phyloP scores from a whole-genome alignment of 2,888 invertebrate genomes.

The Sycophila texana region DNA sequence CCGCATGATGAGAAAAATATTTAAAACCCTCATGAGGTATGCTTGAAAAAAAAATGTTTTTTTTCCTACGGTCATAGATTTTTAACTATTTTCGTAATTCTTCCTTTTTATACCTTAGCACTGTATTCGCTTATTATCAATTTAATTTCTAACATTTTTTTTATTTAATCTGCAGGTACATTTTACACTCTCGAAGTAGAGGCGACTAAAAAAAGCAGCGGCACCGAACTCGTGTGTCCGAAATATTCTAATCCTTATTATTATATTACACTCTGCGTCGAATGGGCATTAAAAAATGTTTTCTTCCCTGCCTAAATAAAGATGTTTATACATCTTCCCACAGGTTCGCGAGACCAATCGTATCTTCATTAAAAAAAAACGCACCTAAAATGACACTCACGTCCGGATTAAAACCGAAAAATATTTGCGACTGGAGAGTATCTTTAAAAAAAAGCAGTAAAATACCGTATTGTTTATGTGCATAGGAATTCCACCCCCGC shows the following conservation, averaged over 20 bases:
- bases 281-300: conserved; percentile 23
- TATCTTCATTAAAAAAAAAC: conserved; percentile 30
- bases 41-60: conserved; percentile 12
- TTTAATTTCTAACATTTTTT: conserved; percentile 62
- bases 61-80: conserved; percentile 15
- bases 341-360: neutral
- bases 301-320: neutral
- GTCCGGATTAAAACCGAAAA: conserved; percentile 52
- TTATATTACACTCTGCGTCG: conserved; percentile 17
- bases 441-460: conserved; percentile 45
- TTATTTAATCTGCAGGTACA: conserved; percentile 70
- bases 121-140: conserved; percentile 55
- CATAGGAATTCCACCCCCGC: conserved; percentile 25
- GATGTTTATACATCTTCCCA: too few species aligned
- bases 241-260: conserved; percentile 15
- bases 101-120: conserved; percentile 15
- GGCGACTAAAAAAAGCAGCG: conserved; percentile 53
- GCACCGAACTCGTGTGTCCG: conserved; percentile 26
- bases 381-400: conserved; percentile 39
- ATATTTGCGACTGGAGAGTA: conserved; percentile 28
- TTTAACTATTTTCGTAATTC: conserved; percentile 37
- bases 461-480: conserved; percentile 25
- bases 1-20: conserved; percentile 51
- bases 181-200: conserved; percentile 67
- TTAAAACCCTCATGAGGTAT: conserved; percentile 37